Percentiles rank a stretch among this genome's conserved stretches.
Evolutionary conservation across 2,113 vertebrate genomes (phyloP).

Genomic region (Podarcis muralis): DNA sequence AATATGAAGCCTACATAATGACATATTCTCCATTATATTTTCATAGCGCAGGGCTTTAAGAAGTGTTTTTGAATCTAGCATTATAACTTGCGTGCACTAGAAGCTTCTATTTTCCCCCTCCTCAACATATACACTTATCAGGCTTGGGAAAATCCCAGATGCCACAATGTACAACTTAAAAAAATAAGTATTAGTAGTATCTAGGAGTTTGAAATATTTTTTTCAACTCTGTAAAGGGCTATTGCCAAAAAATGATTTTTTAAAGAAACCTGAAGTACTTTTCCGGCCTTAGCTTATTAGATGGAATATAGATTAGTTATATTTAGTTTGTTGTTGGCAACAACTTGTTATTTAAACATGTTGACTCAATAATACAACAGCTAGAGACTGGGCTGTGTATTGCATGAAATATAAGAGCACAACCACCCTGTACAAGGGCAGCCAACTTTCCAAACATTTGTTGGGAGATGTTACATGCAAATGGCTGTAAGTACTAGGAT

Average conservation of each 20-base stretch:
- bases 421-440: constrained; percentile 27
- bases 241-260: not conserved
- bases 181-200: not conserved
- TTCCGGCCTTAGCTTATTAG: constrained; percentile 19
- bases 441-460: constrained; percentile 44
- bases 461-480: constrained; percentile 58
- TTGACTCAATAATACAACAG: constrained; percentile 51
- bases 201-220: not conserved
- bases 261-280: not conserved
- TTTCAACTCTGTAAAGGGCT: not conserved
- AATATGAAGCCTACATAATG: constrained; percentile 17
- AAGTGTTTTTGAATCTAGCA: constrained; percentile 18
- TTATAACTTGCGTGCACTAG: constrained; percentile 39
- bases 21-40: not conserved
- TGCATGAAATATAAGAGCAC: constrained; percentile 25
- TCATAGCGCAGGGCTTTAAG: constrained; percentile 20
- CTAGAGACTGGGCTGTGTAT: constrained; percentile 12
- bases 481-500: constrained; percentile 53
- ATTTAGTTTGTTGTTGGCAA: constrained; percentile 61
- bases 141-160: not conserved
- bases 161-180: not conserved
- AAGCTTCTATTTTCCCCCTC: constrained; percentile 38
- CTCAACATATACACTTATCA: not conserved
- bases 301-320: constrained; percentile 38
- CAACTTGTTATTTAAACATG: constrained; percentile 37